Conservation (phyloP, 2,888 invertebrate genomes). For the Campaea margaritaria region DNA sequence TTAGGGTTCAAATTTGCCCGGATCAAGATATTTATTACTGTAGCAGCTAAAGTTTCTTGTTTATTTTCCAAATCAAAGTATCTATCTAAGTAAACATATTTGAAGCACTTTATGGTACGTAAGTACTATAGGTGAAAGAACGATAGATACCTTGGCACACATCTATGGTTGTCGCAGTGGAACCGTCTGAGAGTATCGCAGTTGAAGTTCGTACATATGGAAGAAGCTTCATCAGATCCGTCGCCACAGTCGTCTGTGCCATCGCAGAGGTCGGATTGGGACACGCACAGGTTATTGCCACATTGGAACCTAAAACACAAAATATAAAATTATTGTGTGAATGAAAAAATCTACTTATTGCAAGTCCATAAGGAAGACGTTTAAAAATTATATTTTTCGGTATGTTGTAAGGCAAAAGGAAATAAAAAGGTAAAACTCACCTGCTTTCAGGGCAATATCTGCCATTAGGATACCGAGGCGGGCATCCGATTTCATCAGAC, state of each 20-base stretch:
- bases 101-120: too few relatives aligned
- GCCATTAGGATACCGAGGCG: constrained; percentile 94
- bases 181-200: constrained; percentile 93
- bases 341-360: not conserved
- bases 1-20: not conserved
- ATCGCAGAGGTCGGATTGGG: constrained; percentile 95
- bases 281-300: constrained; percentile 95
- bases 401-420: not conserved
- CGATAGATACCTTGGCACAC: constrained; percentile 87
- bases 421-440: constrained; percentile 48
- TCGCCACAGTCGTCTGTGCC: constrained; percentile 97
- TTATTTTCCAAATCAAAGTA: too few relatives aligned
- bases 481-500: constrained; percentile 95
- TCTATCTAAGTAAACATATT: not conserved
- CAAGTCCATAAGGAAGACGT: not conserved
- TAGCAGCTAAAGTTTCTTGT: too few relatives aligned
- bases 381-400: not conserved
- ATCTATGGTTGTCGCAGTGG: constrained; percentile 95
- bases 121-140: not conserved
- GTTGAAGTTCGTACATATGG: constrained; percentile 93
- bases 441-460: constrained; percentile 94
- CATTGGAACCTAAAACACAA: constrained; percentile 95
- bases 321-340: not conserved
- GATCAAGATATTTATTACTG: too few relatives aligned
- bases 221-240: constrained; percentile 93